Evolutionary conservation across 2,888 invertebrate genomes (phyloP), one percentile per base, ranked within the genome.

Genomic region (Rhingia campestris): DNA sequence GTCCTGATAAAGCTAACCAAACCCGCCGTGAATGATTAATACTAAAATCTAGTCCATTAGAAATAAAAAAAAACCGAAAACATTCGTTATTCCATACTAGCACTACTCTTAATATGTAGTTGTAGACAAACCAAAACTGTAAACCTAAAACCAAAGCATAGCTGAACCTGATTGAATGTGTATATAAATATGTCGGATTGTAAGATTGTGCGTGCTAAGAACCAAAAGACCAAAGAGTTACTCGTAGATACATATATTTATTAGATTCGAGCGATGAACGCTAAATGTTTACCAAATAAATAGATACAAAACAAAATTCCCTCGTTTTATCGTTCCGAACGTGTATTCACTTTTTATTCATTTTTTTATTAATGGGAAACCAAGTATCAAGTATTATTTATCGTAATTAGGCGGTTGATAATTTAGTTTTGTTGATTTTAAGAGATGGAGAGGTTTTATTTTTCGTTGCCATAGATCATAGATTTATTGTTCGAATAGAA

Each of bases 1-100:
- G 92, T 95, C 86, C 92, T 95, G 76, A 91, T 95, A 87, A 93
- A 94, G 88, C 91, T 95, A 74, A 88, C 87, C 64, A 91, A 91
- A 79, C 85, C 87, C 53, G 70, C 64, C 70, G 54, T 73, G 56
- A 69, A 45, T 56, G 70, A 80, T 70, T 84, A 84, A 76, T 70
- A 66, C 41, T 73, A 70, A 81, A 67, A 41, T 41, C n/a, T 45
- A 59, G 43, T 59, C 37, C 41, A 59, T 32, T 54, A 76, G 45
- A 22, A 22, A 22, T 2, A 22, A 22, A 22, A 22, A 22, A 22
- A 22, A 67, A 66, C 37, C 54, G 45, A 47, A 39, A 43, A 64
- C 63, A 45, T 56, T 58, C 14, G 58, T 67, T 72, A 82, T 84
- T 79, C 79, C 80, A 81, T 32, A 56, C 41, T 61, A 72, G 51